Conservation (phyloP, 2,888 invertebrate species). For the Thyatira batis region DNA sequence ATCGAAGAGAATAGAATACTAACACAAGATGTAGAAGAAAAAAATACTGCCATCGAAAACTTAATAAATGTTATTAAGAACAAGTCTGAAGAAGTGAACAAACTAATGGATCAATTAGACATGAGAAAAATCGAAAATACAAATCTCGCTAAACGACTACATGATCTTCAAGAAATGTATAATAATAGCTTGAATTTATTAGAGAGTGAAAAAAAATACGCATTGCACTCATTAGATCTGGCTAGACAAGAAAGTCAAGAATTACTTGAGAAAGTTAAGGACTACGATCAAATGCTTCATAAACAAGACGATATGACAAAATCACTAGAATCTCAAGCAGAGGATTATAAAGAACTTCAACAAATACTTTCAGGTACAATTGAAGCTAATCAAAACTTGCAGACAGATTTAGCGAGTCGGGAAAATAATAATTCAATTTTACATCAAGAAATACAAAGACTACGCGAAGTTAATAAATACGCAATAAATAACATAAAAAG, state of each 20-base stretch:
- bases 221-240: constrained; percentile 44
- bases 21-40: constrained; percentile 44
- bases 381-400: constrained; percentile 42
- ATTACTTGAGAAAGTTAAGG: constrained; percentile 51
- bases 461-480: constrained; percentile 44
- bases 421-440: constrained; percentile 43
- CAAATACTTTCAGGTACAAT: constrained; percentile 26
- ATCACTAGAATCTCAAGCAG: constrained; percentile 29
- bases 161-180: constrained; percentile 43
- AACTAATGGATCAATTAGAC: constrained; percentile 49
- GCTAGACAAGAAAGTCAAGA: constrained; percentile 61
- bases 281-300: constrained; percentile 39
- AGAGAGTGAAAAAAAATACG: constrained; percentile 52
- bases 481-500: constrained; percentile 38
- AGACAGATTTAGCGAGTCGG: constrained; percentile 28
- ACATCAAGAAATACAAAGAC: constrained; percentile 48
- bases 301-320: constrained; percentile 37
- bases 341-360: constrained; percentile 39
- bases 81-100: constrained; percentile 58
- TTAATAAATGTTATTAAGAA: constrained; percentile 46
- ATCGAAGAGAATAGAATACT: constrained; percentile 45
- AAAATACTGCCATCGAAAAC: constrained; percentile 52
- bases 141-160: constrained; percentile 40
- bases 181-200: constrained; percentile 38
- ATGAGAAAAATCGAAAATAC: constrained; percentile 44